Conservation (phyloP, 2,113 vertebrate species). For the Vicugna pacos region DNA sequence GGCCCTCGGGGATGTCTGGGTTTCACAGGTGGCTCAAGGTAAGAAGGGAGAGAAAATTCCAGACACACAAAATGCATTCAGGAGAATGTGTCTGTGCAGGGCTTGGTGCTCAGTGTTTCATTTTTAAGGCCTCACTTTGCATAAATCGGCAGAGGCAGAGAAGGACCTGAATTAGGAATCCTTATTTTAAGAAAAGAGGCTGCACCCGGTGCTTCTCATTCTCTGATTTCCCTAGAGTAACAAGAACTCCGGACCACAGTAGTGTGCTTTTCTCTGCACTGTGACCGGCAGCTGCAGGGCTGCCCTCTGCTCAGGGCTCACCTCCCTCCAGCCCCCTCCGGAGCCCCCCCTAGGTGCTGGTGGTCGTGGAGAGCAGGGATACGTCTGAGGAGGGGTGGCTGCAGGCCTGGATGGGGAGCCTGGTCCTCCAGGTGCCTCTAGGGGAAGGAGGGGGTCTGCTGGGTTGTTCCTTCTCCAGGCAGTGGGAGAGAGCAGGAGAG, state of each 20-base stretch:
- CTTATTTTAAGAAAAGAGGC: conserved; percentile 79
- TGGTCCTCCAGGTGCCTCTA: neutral
- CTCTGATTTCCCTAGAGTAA: conserved; percentile 71
- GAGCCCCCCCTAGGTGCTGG: neutral
- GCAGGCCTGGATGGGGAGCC: neutral
- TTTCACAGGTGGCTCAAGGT: neutral
- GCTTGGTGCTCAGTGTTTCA: neutral
- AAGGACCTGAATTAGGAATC: conserved; percentile 72
- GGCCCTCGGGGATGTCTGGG: neutral
- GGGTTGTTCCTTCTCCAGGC: neutral
- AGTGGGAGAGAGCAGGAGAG: neutral
- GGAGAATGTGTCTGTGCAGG: neutral
- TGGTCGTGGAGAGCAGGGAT: neutral
- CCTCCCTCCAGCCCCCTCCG: neutral
- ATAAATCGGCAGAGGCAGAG: conserved; percentile 72
- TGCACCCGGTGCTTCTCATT: conserved; percentile 56
- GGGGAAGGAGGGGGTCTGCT: no score
- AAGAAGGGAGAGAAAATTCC: neutral
- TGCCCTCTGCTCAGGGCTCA: neutral
- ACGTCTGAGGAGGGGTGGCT: neutral
- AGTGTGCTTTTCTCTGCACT: conserved; percentile 21
- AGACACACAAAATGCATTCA: neutral
- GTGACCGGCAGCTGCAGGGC: conserved; percentile 33
- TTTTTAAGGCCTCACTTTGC: conserved; percentile 63
- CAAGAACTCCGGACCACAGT: conserved; percentile 6